phyloP scores from a whole-genome alignment of 2,888 invertebrate genomes.

The Hirtodrosophila alboralis region DNA sequence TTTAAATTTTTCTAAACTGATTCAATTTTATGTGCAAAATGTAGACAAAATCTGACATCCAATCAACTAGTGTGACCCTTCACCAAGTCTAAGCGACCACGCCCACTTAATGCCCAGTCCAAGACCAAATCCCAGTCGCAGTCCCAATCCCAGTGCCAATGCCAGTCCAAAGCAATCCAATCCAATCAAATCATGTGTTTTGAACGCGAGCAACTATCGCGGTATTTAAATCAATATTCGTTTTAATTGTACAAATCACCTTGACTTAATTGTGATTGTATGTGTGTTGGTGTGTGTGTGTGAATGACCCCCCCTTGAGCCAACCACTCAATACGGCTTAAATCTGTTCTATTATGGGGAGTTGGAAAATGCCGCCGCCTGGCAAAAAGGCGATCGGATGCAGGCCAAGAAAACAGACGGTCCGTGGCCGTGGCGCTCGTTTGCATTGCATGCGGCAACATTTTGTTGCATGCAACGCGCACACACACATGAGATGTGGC shows the following conservation, averaged over 20 bases:
- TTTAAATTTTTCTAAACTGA: neutral
- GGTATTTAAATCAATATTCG: conserved; percentile 73
- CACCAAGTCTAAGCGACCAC: conserved; percentile 38
- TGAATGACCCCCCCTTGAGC: conserved; percentile 23
- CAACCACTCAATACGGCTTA: conserved; percentile 64
- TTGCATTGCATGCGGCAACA: conserved; percentile 68
- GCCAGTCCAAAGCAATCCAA: conserved; percentile 39
- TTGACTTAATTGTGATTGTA: conserved; percentile 67
- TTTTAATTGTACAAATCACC: conserved; percentile 78
- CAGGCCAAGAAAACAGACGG: conserved; percentile 49
- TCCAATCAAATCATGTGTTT: conserved; percentile 38
- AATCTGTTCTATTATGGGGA: conserved; percentile 69
- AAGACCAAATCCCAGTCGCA: conserved; percentile 3
- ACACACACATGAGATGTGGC: conserved; percentile 9
- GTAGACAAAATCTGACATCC: conserved; percentile 47
- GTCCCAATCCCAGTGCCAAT: conserved; percentile 32
- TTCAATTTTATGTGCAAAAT: conserved; percentile 4
- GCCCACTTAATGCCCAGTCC: conserved; percentile 27
- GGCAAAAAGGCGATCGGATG: conserved; percentile 54
- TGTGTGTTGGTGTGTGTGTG: conserved; percentile 17
- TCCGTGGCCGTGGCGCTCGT: conserved; percentile 53
- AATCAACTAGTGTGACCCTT: conserved; percentile 44
- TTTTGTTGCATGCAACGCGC: conserved; percentile 62
- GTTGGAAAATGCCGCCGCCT: conserved; percentile 46
- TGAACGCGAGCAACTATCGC: conserved; percentile 51